Percentiles rank a stretch among this genome's conserved stretches.
These are phyloP conservation scores for Halichondria panicea DNA, from an alignment of 37 sponge, comb jelly and placozoan genomes.

Conservation along the genomic window DNA sequence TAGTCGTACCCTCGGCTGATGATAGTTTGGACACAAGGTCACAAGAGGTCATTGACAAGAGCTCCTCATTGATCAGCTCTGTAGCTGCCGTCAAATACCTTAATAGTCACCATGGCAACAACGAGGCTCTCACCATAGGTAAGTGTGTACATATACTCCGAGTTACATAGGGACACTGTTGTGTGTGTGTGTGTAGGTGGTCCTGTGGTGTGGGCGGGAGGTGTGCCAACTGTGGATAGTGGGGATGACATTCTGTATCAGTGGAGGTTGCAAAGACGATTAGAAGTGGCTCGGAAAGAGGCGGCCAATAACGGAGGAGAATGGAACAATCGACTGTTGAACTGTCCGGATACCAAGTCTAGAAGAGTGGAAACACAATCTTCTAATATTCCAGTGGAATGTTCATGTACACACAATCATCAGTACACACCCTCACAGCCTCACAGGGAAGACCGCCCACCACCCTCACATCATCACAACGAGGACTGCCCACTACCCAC, in stretches of 20 bases:
- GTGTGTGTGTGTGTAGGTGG: background rate
- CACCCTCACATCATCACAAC: too few relatives aligned
- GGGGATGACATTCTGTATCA: constrained; percentile 65
- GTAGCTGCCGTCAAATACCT: too few relatives aligned
- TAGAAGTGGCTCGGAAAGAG: constrained; percentile 58
- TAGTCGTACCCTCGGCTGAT: background rate
- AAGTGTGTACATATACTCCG: constrained; percentile 10
- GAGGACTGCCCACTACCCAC: too few relatives aligned
- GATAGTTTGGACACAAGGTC: background rate
- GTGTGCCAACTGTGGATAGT: background rate
- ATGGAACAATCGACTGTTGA: too few relatives aligned
- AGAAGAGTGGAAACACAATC: too few relatives aligned
- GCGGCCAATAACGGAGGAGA: too few relatives aligned
- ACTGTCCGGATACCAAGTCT: too few relatives aligned
- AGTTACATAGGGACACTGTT: background rate
- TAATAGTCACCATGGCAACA: background rate
- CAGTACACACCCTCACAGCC: too few relatives aligned
- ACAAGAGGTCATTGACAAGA: constrained; percentile 8
- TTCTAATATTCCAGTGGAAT: too few relatives aligned
- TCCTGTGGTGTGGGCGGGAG: background rate
- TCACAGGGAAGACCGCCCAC: too few relatives aligned
- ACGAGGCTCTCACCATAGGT: constrained; percentile 2
- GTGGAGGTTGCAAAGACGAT: constrained; percentile 61
- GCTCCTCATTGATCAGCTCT: too few relatives aligned
- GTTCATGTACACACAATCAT: too few relatives aligned